Conservation (phyloP, 2,113 vertebrate species). For the Pangasianodon hypophthalmus region DNA sequence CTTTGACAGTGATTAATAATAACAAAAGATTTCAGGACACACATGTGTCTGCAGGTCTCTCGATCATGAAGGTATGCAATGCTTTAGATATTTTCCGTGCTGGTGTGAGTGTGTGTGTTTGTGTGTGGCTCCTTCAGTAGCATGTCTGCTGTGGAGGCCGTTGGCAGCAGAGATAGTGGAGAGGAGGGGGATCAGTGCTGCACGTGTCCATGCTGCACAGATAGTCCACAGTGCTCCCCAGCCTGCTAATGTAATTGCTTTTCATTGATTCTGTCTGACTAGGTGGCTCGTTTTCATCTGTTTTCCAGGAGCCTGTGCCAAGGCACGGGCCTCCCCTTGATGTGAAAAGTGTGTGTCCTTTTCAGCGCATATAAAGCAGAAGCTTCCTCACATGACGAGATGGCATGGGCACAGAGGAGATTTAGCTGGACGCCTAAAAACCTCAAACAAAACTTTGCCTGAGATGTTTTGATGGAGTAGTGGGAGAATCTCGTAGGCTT, state of each 20-base stretch:
- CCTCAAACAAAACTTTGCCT: conserved; percentile 37
- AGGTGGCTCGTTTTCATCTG: conserved; percentile 70
- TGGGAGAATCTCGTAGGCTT: conserved; percentile 6
- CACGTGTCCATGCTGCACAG: conserved; percentile 50
- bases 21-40: conserved; percentile 4
- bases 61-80: conserved; percentile 18
- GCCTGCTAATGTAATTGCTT: conserved; percentile 73
- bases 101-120: conserved; percentile 11
- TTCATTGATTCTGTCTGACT: conserved; percentile 77
- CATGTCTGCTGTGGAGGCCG: conserved; percentile 10
- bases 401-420: conserved; percentile 49
- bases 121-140: conserved; percentile 24
- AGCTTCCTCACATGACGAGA: conserved; percentile 48
- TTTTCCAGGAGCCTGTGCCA: conserved; percentile 60
- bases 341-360: conserved; percentile 62
- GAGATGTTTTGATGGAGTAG: conserved; percentile 24
- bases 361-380: conserved; percentile 59
- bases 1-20: conserved; percentile 68
- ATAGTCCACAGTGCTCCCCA: conserved; percentile 47
- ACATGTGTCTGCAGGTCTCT: conserved; percentile 19
- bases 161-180: conserved; percentile 22
- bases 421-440: conserved; percentile 33
- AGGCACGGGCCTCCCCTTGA: conserved; percentile 60
- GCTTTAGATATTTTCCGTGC: conserved; percentile 6
- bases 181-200: conserved; percentile 42